A percentile compares a stretch with the other conserved stretches of the same genome.
Conservation (phyloP, 2,797 vertebrate species). For the Morelia viridis region DNA sequence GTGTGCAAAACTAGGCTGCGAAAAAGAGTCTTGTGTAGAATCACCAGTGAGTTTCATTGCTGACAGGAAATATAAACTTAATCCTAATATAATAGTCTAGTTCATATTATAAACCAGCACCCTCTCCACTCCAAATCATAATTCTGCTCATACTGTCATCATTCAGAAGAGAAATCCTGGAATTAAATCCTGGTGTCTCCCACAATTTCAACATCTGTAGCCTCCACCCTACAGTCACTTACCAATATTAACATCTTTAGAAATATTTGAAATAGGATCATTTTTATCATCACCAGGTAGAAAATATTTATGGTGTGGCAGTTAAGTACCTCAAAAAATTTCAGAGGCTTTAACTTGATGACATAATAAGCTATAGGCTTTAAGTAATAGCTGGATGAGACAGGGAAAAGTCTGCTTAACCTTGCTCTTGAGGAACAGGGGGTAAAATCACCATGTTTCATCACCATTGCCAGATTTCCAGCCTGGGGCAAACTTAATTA, state of each 20-base stretch:
- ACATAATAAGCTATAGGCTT: conserved; percentile 69
- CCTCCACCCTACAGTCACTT: conserved; percentile 49
- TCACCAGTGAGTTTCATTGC: not conserved
- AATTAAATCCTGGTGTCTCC: conserved; percentile 17
- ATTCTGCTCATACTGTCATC: conserved; percentile 23
- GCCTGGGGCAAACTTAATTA: conserved; percentile 76
- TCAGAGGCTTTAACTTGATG: conserved; percentile 61
- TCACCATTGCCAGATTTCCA: conserved; percentile 70
- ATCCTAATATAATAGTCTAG: not conserved
- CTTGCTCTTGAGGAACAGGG: conserved; percentile 60
- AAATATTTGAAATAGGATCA: conserved; percentile 67
- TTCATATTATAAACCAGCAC: not conserved
- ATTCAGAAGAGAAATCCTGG: conserved; percentile 27
- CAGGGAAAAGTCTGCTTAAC: conserved; percentile 47
- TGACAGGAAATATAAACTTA: not conserved
- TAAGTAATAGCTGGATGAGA: conserved; percentile 64
- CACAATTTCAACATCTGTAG: conserved; percentile 5
- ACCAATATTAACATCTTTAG: conserved; percentile 58
- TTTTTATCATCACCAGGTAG: conserved; percentile 68
- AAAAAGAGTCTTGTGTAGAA: not conserved
- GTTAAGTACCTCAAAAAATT: conserved; percentile 70
- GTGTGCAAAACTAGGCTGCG: not conserved
- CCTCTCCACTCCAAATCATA: not conserved
- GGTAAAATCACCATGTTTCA: conserved; percentile 59
- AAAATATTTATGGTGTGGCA: conserved; percentile 70